Base-by-base conservation (phyloP, 1,140 invertebrate genomes). In the Epicauta chinensis region DNA sequence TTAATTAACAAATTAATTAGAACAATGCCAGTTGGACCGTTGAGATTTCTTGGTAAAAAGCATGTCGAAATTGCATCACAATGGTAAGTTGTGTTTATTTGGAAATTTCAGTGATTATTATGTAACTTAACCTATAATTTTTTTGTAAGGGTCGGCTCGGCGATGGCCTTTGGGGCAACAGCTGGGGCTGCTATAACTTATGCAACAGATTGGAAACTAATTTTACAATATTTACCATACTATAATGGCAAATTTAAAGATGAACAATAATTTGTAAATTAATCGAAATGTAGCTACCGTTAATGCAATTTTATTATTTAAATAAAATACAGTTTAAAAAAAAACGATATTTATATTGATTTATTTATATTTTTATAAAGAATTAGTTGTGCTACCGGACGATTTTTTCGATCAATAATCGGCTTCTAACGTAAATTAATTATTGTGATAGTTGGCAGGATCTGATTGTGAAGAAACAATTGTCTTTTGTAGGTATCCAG, bases 161-260 rank as follows among this genome's bases (percentile, higher is more conserved):
- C 71, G 5, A 59, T 67, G 1, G 70, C 70, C 3, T 91, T 82
- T 67, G 85, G 86, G 47, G 75, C 74, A 32, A 68, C 77, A 3
- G 79, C 75, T 36, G 73, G 73, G 45, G 53, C 79, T 9, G 71
- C 65, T 0, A 30, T 84, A 2, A 67, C 83, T 7, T 91, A 87
- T 66, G 76, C 86, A 41, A 89, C 86, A 0, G 87, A 91, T 60
- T 91, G 87, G 87, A 84, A 82, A 70, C 59, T 79, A 10, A 68
- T 89, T 51, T 70, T 82, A 32, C 74, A 82, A 60, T 81, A 84
- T 63, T 67, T 90, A 36, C 88, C 88, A 14, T 86, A 78, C 66
- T 89, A 89, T 66, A 75, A 77, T 58, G 76, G 77, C 45, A 89
- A 90, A 72, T 91, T 83, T 65, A 67, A 76, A 6, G 70, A 75